Conservation (phyloP, 2,888 invertebrate genomes). For the Mongoloraphidia duomilia region DNA sequence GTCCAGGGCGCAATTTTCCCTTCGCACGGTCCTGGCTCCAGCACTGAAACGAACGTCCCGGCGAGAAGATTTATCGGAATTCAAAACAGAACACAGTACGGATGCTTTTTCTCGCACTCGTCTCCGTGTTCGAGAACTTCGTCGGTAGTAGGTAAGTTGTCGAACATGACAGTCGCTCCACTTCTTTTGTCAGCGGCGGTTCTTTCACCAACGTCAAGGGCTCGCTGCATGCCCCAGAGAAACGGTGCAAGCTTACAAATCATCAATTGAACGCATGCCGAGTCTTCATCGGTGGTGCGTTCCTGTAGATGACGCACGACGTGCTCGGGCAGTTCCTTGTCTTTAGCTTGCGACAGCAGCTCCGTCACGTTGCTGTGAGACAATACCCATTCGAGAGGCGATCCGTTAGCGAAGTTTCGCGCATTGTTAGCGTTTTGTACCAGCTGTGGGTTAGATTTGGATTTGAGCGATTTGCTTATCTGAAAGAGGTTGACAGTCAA, state of each 20-base stretch:
- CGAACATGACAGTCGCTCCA: conserved; percentile 34
- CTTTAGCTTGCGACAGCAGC: conserved; percentile 42
- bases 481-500: conserved; percentile 24
- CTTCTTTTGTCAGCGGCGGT: conserved; percentile 15
- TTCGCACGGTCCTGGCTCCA: too few relatives aligned
- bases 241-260: conserved; percentile 67
- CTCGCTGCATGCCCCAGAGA: conserved; percentile 60
- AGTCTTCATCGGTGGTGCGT: conserved; percentile 40
- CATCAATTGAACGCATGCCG: conserved; percentile 53
- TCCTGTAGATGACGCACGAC: conserved; percentile 44
- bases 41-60: too few relatives aligned
- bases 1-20: too few relatives aligned
- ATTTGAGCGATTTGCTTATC: conserved; percentile 41
- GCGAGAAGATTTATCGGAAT: too few relatives aligned
- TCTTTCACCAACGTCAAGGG: conserved; percentile 32
- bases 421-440: conserved; percentile 24
- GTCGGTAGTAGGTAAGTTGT: conserved; percentile 43
- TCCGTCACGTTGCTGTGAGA: conserved; percentile 42
- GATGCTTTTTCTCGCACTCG: conserved; percentile 45
- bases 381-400: conserved; percentile 46
- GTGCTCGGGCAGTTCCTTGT: conserved; percentile 43
- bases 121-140: conserved; percentile 45
- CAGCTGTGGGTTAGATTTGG: conserved; percentile 26
- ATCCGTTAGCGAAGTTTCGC: conserved; percentile 22
- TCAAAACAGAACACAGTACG: conserved; percentile 24